phyloP scores from a whole-genome alignment of 2,797 vertebrate genomes.

The Sitta carolinensis region DNA sequence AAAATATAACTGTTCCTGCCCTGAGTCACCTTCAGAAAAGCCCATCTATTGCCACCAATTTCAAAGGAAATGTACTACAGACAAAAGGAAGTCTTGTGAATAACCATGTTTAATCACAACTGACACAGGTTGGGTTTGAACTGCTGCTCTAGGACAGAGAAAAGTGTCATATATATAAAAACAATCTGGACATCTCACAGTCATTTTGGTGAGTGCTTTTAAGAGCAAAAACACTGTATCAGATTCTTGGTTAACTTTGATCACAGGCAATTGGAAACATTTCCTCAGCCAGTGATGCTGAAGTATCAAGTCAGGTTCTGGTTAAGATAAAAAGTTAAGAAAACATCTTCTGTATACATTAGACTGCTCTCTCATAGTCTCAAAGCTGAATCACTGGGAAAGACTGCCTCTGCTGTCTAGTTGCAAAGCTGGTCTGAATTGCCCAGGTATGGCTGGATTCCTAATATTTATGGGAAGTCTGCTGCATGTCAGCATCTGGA shows the following conservation, averaged over 20 bases:
- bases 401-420: slow-evolving; percentile 46
- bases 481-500: slow-evolving; percentile 17
- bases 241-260: slow-evolving; percentile 38
- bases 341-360: slow-evolving; percentile 49
- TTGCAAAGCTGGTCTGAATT: slow-evolving; percentile 1
- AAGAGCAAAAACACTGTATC: slow-evolving; percentile 17
- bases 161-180: background rate
- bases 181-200: background rate
- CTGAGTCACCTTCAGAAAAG: slow-evolving; percentile 40
- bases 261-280: slow-evolving; percentile 44
- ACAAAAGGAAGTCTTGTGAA: slow-evolving; percentile 24
- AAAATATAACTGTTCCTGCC: slow-evolving; percentile 20
- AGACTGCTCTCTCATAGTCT: slow-evolving; percentile 44
- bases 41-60: background rate
- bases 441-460: slow-evolving; percentile 13
- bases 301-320: slow-evolving; percentile 24
- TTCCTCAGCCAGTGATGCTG: slow-evolving; percentile 34
- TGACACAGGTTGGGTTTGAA: slow-evolving; percentile 27
- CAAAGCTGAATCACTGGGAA: slow-evolving; percentile 62
- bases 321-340: slow-evolving; percentile 59
- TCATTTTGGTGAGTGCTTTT: slow-evolving; percentile 22
- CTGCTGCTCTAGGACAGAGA: background rate
- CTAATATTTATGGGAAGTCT: slow-evolving; percentile 13
- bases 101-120: slow-evolving; percentile 30
- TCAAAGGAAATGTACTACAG: slow-evolving; percentile 12